phyloP scores from a whole-genome alignment of 2,888 invertebrate species.

The Cryptops parisi region DNA sequence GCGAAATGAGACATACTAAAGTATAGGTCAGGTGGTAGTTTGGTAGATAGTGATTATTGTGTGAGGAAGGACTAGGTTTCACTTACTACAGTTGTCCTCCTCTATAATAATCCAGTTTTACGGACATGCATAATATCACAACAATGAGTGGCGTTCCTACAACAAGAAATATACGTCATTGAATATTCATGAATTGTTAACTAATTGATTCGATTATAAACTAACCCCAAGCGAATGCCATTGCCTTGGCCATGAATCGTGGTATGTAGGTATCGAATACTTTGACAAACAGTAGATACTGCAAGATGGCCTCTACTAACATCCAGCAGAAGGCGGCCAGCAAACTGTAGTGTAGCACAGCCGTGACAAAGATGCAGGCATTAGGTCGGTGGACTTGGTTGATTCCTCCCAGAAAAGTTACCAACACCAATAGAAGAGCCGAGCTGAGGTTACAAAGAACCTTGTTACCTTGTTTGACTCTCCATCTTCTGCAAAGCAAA shows the following conservation, averaged over 20 bases:
- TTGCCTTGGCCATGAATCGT: slow-evolving; percentile 46
- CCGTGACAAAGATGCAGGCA: slow-evolving; percentile 45
- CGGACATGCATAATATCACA: background rate
- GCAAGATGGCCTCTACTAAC: slow-evolving; percentile 50
- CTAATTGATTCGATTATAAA: too few relatives aligned
- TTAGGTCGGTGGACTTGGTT: slow-evolving; percentile 29
- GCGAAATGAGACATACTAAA: too few relatives aligned
- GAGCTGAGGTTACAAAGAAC: slow-evolving; percentile 48
- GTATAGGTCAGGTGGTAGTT: too few relatives aligned
- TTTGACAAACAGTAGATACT: slow-evolving; percentile 51
- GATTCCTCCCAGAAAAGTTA: slow-evolving; percentile 33
- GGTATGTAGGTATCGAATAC: slow-evolving; percentile 44
- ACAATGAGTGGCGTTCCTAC: slow-evolving; percentile 7
- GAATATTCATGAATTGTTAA: too few relatives aligned
- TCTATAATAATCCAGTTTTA: background rate
- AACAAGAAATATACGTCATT: too few relatives aligned
- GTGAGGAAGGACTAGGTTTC: too few relatives aligned
- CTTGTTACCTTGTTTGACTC: slow-evolving; percentile 48
- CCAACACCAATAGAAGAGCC: slow-evolving; percentile 44
- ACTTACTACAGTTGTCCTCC: slow-evolving; percentile 9
- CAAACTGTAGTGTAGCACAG: slow-evolving; percentile 49
- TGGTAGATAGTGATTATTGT: too few relatives aligned
- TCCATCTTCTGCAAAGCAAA: slow-evolving; percentile 36
- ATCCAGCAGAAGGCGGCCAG: slow-evolving; percentile 56
- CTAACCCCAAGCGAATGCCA: slow-evolving; percentile 47